Conservation (phyloP, 2,113 vertebrate genomes). For the Rhinolophus ferrumequinum region DNA sequence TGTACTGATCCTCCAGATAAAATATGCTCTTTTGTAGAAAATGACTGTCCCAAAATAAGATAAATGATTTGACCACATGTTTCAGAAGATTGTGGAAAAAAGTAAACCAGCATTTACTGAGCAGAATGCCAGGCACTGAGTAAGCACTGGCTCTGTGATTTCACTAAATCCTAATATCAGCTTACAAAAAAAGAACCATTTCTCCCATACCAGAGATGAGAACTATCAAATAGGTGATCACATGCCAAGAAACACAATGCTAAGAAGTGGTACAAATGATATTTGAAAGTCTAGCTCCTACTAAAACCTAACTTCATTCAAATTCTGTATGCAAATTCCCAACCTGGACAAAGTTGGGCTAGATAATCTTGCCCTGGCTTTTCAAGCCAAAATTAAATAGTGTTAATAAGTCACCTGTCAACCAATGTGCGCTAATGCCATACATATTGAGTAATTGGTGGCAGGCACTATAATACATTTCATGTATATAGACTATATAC, state of each 20-base stretch:
- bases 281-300: background rate
- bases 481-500: background rate
- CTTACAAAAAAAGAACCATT: background rate
- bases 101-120: conserved; percentile 17
- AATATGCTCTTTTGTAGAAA: conserved; percentile 37
- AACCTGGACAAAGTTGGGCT: background rate
- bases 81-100: conserved; percentile 28
- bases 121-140: background rate
- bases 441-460: background rate
- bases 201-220: background rate
- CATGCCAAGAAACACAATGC: background rate
- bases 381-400: conserved; percentile 29
- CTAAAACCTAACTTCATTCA: conserved; percentile 27
- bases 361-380: background rate
- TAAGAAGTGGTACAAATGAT: background rate
- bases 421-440: background rate
- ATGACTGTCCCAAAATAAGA: background rate
- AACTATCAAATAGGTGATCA: background rate
- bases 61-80: background rate
- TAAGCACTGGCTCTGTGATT: background rate
- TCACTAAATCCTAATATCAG: background rate
- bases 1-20: conserved; percentile 54
- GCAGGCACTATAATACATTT: background rate
- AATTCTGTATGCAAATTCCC: background rate
- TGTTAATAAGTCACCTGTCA: background rate